phyloP scores from a whole-genome alignment of 2,113 vertebrate genomes.

The Thinocorus orbignyianus region DNA sequence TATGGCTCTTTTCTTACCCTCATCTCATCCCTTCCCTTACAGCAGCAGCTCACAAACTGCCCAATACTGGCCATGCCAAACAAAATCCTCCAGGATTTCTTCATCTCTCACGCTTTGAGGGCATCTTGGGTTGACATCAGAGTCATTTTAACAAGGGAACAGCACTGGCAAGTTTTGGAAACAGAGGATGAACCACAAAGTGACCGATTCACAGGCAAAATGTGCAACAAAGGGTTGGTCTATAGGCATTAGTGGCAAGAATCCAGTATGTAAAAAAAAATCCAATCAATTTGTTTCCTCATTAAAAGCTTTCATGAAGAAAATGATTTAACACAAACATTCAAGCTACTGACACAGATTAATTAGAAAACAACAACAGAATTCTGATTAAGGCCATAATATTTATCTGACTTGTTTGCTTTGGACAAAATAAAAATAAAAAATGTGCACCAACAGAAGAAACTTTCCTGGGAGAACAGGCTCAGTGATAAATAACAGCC shows the following conservation, averaged over 20 bases:
- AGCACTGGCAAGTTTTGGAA: not conserved
- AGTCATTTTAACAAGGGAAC: not conserved
- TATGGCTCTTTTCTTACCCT: not conserved
- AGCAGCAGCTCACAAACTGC: fast-evolving
- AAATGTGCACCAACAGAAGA: not conserved
- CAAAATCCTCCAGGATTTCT: not conserved
- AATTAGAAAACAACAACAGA: slow-evolving; percentile 58
- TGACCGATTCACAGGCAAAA: not conserved
- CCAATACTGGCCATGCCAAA: not conserved
- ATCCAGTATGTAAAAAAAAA: slow-evolving; percentile 49
- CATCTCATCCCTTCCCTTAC: not conserved
- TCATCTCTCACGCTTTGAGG: not conserved
- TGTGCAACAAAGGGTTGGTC: slow-evolving; percentile 38
- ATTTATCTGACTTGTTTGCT: slow-evolving; percentile 55
- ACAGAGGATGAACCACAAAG: not conserved
- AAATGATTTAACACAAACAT: slow-evolving; percentile 70
- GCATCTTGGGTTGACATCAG: not conserved
- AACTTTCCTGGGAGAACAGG: not conserved
- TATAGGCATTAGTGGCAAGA: slow-evolving; percentile 46
- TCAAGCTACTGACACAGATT: slow-evolving; percentile 63
- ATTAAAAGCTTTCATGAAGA: slow-evolving; percentile 72
- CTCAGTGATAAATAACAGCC: not conserved
- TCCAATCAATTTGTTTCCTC: slow-evolving; percentile 65
- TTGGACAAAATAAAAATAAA: not conserved
- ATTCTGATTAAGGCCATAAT: slow-evolving; percentile 59